Base-by-base conservation (phyloP, 2,888 invertebrate genomes). In the Lasioglossum vierecki region DNA sequence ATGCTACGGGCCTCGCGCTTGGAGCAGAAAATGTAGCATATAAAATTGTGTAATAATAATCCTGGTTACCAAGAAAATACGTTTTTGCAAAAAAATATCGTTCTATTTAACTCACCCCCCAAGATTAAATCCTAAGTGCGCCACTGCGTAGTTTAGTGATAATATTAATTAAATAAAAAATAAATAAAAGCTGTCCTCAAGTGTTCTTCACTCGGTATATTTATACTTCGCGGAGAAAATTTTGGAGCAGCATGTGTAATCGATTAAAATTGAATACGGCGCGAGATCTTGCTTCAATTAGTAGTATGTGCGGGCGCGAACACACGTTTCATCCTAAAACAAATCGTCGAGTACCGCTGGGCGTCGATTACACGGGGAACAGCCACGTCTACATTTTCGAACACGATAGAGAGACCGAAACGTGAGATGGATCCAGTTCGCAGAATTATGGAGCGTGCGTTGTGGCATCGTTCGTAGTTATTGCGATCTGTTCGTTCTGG, bases 351-450 rank as follows among this genome's bases (percentile, higher is more conserved):
- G 30, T 15, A 76, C 60, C 76, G 80, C 46, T 84, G 39, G 39
- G 68, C 68, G 68, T 68, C 76, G 39, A 44, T 75, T 83, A 15
- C 63, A 57, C 22, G 13, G 41, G 57, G n/a, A 41, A 53, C 74
- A 46, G 60, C 8, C 57, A 3, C 46, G 77, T 70, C 73, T 77
- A 71, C 73, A 60, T 81, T 84, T 84, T 78, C 85, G 57, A 78
- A 76, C 70, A 49, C 46, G 74, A 66, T 49, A 78, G 82, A 74
- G 79, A 74, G 76, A 77, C 76, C 78, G 81, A 82, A 86, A 86
- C 80, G 86, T 46, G 86, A 86, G 82, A 85, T 74, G 78, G 77
- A 82, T 82, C 77, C 75, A 80, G 82, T 78, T 85, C 78, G 53
- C 83, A 44, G 86, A 85, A 82, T 86, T 86, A 86, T 78, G 76